A percentile compares a stretch with the other conserved stretches of the same genome.
phyloP scores from a whole-genome alignment of 2,888 invertebrate species.

The Dione vanillae region DNA sequence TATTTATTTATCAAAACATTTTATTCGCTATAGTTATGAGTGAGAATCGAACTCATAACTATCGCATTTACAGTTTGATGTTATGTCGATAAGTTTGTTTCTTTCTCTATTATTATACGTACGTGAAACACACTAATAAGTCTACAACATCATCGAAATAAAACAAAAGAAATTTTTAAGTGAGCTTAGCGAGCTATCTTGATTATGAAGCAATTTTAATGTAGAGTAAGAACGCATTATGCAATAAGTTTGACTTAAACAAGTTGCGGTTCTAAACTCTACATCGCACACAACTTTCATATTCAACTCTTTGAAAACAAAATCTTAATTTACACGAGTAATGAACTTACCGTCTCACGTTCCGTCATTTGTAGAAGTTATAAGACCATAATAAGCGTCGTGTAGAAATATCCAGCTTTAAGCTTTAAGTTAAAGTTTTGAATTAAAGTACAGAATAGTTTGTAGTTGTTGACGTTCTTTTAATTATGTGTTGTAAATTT shows the following conservation, averaged over 20 bases:
- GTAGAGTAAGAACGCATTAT: conserved; percentile 13
- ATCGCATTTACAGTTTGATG: too few species aligned
- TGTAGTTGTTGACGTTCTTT: neutral
- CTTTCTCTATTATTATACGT: too few species aligned
- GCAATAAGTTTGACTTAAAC: conserved; percentile 10
- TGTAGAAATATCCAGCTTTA: neutral
- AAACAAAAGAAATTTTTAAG: neutral
- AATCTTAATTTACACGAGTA: conserved; percentile 27
- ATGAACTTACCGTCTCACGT: conserved; percentile 25
- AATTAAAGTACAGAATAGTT: neutral
- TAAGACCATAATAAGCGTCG: conserved; percentile 7
- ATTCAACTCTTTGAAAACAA: conserved; percentile 22
- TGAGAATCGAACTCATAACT: too few species aligned
- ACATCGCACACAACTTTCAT: conserved; percentile 22
- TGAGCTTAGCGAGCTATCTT: neutral
- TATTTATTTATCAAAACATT: too few species aligned
- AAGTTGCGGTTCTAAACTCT: conserved; percentile 21
- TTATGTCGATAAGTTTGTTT: too few species aligned
- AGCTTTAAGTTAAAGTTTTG: neutral
- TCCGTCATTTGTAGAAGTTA: conserved; percentile 16
- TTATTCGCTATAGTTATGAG: too few species aligned
- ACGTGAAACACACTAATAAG: too few species aligned
- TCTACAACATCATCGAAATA: neutral
- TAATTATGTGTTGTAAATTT: neutral
- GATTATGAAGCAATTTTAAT: conserved; percentile 5